phyloP scores from a whole-genome alignment of 2,113 vertebrate genomes.

The Phylloscopus trochiloides region DNA sequence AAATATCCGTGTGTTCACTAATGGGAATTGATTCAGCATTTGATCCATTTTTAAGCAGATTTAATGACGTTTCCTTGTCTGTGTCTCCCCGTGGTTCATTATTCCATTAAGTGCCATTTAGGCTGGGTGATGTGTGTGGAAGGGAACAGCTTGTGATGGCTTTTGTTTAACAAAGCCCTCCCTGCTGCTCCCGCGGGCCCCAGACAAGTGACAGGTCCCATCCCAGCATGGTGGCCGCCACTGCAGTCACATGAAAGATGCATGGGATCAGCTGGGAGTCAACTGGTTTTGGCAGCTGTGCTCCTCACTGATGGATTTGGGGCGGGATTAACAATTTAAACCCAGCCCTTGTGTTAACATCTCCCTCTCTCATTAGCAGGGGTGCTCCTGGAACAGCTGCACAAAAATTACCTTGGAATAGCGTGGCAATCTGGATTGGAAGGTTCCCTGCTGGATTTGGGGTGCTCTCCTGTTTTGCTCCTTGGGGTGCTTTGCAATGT shows the following conservation, averaged over 20 bases:
- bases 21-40: constrained; percentile 77
- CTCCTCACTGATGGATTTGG: background rate
- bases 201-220: background rate
- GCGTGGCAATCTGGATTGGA: background rate
- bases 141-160: constrained; percentile 17
- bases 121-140: constrained; percentile 44
- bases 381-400: background rate
- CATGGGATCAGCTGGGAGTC: constrained; percentile 37
- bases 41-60: constrained; percentile 80
- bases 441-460: background rate
- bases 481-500: background rate
- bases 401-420: background rate
- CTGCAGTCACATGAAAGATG: constrained; percentile 10
- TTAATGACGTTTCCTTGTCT: constrained; percentile 78
- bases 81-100: constrained; percentile 62
- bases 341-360: background rate
- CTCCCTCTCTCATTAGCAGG: background rate
- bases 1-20: constrained; percentile 51
- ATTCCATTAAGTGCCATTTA: constrained; percentile 67
- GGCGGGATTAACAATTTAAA: constrained; percentile 47
- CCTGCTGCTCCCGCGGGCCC: background rate
- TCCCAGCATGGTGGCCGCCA: background rate
- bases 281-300: background rate
- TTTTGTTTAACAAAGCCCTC: constrained; percentile 22
- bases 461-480: background rate